Evolutionary conservation across 2,797 vertebrate genomes (phyloP).

Genomic region (Rhinichthys osculus): DNA sequence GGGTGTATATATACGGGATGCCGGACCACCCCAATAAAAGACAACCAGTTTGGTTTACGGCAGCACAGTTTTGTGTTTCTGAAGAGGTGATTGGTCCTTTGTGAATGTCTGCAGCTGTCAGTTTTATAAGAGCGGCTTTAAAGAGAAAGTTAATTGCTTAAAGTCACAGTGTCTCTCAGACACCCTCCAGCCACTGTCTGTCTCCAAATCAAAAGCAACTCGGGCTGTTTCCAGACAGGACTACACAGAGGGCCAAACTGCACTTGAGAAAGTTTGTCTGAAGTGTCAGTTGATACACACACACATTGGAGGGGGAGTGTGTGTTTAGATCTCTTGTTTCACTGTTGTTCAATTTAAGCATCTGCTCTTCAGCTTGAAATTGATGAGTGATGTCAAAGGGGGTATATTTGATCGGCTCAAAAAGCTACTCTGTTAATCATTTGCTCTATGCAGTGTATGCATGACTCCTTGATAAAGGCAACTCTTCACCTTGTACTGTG

Average conservation of each 20-base stretch:
- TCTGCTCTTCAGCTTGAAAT: constrained; percentile 33
- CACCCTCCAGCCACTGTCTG: constrained; percentile 61
- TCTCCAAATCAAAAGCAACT: constrained; percentile 59
- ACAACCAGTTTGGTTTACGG: constrained; percentile 62
- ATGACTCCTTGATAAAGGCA: constrained; percentile 51
- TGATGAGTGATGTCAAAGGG: constrained; percentile 25
- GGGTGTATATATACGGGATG: constrained; percentile 47
- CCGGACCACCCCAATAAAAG: constrained; percentile 64
- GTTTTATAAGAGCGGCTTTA: constrained; percentile 65
- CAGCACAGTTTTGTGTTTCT: constrained; percentile 62
- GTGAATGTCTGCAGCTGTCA: constrained; percentile 67
- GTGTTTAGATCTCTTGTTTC: constrained; percentile 40
- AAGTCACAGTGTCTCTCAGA: constrained; percentile 64
- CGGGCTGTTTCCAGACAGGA: constrained; percentile 48
- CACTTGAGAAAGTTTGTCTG: constrained; percentile 57
- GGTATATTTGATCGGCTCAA: constrained; percentile 36
- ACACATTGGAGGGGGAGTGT: constrained; percentile 1
- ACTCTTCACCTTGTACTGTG: constrained; percentile 56
- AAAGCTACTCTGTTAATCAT: constrained; percentile 58
- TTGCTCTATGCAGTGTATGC: constrained; percentile 51
- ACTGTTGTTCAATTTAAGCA: constrained; percentile 40
- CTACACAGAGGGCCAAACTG: constrained; percentile 55
- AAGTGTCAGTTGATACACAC: constrained; percentile 54
- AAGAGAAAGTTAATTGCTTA: constrained; percentile 67
- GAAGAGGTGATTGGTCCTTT: constrained; percentile 65